Evolutionary conservation across 2,113 vertebrate genomes (phyloP), one percentile per base, ranked within the genome.

Genomic region (Chelonoidis abingdonii): DNA sequence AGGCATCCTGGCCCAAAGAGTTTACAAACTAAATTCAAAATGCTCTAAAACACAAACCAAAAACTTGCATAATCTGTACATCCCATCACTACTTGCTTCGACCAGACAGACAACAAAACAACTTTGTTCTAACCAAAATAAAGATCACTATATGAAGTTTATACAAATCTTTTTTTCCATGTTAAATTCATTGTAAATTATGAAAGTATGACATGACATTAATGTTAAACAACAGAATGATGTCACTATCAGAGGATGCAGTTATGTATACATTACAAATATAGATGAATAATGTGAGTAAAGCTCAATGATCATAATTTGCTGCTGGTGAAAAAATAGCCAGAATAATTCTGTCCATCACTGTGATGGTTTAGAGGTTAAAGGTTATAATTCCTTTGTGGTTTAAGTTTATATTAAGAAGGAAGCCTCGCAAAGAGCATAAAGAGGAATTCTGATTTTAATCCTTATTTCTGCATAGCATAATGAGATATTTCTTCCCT

Each of bases 301-400:
- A 85, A 94, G 22, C 79, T 94, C 89, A 89, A 56, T 44, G 72
- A 84, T 27, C 56, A 94, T 35, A 91, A 14, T 75, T 87, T 84
- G 81, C 81, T 94, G 47, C 47, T 91, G 65, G 57, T 93, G 86
- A 85, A 90, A 85, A 94, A 83, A 57, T 17, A 90, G 65, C 31
- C 90, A 84, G 59, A 93, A 31, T 87, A 95, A 97, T 96, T 79
- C 93, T 52, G 53, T 79, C 94, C 47, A 84, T 94, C 88, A 88
- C 44, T 54, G 59, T 86, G 87, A 92, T 0, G 0, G 21, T 90
- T 92, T 93, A 89, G 52, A 92, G 80, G 52, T 80, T 94, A 94
- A 95, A 96, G 59, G 35, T 86, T 49, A 90, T 86, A 82, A 92
- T 50, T 83, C 56, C 53, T 93, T 54, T 80, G 52, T 78, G 69